Percentiles rank a stretch among this genome's conserved stretches.
phyloP scores from a whole-genome alignment of 1,140 invertebrate species.

The Microplitis mediator region DNA sequence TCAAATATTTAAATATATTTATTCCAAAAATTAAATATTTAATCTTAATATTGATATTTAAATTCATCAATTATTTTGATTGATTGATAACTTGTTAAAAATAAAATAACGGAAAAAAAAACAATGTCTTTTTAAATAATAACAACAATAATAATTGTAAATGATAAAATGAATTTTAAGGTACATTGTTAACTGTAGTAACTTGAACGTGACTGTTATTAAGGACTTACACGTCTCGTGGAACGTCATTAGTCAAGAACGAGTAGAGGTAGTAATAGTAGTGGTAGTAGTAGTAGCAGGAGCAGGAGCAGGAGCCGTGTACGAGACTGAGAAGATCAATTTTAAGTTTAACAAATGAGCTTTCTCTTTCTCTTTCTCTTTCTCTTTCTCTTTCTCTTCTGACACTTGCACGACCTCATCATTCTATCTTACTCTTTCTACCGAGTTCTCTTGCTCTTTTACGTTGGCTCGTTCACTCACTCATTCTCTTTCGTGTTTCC shows the following conservation, averaged over 20 bases:
- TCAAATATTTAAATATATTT: no score
- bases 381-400: neutral
- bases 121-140: neutral
- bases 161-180: neutral
- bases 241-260: neutral
- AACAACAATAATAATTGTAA: neutral
- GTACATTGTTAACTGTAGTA: neutral
- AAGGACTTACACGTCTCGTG: slow-evolving; percentile 21
- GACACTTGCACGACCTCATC: neutral
- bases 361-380: neutral
- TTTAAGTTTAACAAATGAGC: slow-evolving; percentile 33
- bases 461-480: no score
- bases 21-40: slow-evolving; percentile 34
- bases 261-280: no score
- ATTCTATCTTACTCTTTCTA: no score
- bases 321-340: slow-evolving; percentile 28
- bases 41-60: no score
- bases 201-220: slow-evolving; percentile 19
- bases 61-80: no score
- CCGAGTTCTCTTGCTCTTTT: neutral
- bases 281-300: no score
- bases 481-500: neutral
- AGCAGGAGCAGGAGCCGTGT: neutral
- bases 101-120: neutral
- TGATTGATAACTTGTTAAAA: neutral